Conservation (phyloP, 2,113 vertebrate species). For the Zeus faber region DNA sequence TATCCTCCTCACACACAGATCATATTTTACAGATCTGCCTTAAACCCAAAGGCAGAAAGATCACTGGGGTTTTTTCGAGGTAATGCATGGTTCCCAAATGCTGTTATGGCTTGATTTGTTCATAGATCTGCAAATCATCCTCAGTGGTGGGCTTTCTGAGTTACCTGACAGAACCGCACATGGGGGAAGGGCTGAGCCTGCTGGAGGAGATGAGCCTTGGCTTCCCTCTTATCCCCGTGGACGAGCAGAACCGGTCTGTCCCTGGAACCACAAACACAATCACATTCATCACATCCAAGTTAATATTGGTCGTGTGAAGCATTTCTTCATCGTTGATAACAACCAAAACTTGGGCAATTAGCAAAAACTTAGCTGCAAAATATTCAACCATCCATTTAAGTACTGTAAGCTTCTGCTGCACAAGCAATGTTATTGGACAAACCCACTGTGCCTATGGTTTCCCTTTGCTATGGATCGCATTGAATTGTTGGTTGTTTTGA, state of each 20-base stretch:
- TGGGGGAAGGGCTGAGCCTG: constrained; percentile 85
- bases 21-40: too few relatives aligned
- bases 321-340: not conserved
- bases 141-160: too few relatives aligned
- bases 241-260: constrained; percentile 86
- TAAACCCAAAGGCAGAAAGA: too few relatives aligned
- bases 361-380: not conserved
- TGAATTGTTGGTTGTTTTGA: too few relatives aligned
- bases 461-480: too few relatives aligned
- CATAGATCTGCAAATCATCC: too few relatives aligned
- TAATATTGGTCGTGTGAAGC: not conserved
- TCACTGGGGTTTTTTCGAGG: not conserved
- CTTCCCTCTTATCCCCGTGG: constrained; percentile 93
- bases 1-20: too few relatives aligned
- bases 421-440: too few relatives aligned
- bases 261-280: constrained; percentile 62
- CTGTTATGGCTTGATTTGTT: not conserved
- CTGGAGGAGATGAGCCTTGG: constrained; percentile 85
- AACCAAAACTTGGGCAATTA: not conserved
- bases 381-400: not conserved
- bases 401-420: not conserved
- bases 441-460: too few relatives aligned
- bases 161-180: constrained; percentile 90
- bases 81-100: not conserved
- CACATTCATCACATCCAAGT: not conserved